Evolutionary conservation across 2,113 vertebrate genomes (phyloP), one percentile per base, ranked within the genome.

Genomic region (Falco punctatus): DNA sequence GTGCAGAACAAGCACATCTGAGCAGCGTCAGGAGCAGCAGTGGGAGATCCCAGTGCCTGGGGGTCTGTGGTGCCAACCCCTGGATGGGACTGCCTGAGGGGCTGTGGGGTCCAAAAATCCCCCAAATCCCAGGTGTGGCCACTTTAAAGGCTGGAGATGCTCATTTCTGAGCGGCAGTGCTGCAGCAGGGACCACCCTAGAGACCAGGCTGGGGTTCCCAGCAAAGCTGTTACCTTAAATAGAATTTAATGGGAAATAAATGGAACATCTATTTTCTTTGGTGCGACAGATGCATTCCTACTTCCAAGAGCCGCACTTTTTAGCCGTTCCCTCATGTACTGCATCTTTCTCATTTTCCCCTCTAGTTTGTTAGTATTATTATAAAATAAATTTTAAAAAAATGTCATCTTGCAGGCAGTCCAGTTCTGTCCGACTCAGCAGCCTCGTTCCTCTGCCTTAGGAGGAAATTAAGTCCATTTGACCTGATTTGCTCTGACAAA

Each of bases 21-120:
- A 19, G 69, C 66, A 14, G 44, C 1, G 2, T 11, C 32, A 10
- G 32, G 51, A 44, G 40, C 38, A 27, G 57, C 58, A 27, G 70
- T 0, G 4, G 52, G 24, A 44, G 26, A 5, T 48, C 28, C 64
- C 22, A 2, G 54, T 44, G 35, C 64, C 65, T 2, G 11, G 32
- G 44, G 32, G 24, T 32, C 38, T 1, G 1, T n/a, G 85, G 14
- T 21, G 32, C n/a, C 20, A 20, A 38, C 28, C 28, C 66, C 12
- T 1, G 3, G 28, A 26, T 17, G 51, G 42, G 27, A 19, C 19
- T 21, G 26, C 30, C 8, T 7, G 38, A 23, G 38, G 9, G 30
- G 10, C 26, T 32, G 21, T 22, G 81, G 12, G 6, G 14, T 42
- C 42, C 42, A 13, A 42, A 42, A 14, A 42, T 42, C 52, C 33